phyloP scores from a whole-genome alignment of 1,140 invertebrate genomes.

The Agraylea sexmaculata region DNA sequence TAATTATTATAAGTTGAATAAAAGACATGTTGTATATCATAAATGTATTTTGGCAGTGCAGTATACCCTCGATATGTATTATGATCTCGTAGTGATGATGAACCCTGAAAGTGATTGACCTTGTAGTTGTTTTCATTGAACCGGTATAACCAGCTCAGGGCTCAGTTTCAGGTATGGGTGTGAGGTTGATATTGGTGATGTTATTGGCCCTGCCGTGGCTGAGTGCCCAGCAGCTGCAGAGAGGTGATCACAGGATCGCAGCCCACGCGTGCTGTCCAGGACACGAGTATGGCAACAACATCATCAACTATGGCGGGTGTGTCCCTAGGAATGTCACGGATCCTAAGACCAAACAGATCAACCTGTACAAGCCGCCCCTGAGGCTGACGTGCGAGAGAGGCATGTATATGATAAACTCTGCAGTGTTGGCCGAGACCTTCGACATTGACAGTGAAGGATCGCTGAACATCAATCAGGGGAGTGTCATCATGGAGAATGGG shows the following conservation, averaged over 20 bases:
- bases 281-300: constrained; percentile 16
- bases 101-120: no score
- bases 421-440: constrained; percentile 11
- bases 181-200: not conserved
- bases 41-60: no score
- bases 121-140: no score
- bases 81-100: no score
- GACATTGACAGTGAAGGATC: constrained; percentile 8
- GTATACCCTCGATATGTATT: no score
- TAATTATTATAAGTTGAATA: no score
- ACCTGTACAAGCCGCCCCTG: not conserved
- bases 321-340: not conserved
- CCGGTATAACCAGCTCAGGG: no score
- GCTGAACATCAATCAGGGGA: not conserved
- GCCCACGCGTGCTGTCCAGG: constrained; percentile 12
- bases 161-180: no score
- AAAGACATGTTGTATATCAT: no score
- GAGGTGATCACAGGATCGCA: not conserved
- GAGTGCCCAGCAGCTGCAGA: not conserved
- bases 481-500: not conserved
- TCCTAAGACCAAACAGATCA: not conserved
- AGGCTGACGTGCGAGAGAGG: constrained; percentile 4
- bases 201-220: not conserved
- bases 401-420: constrained; percentile 16
- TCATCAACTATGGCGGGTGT: constrained; percentile 6